Percentiles rank a stretch among this genome's conserved stretches.
These are phyloP conservation scores for Ernsta delagoae DNA, from an alignment of 2,888 invertebrate species.

Conservation along the genomic window DNA sequence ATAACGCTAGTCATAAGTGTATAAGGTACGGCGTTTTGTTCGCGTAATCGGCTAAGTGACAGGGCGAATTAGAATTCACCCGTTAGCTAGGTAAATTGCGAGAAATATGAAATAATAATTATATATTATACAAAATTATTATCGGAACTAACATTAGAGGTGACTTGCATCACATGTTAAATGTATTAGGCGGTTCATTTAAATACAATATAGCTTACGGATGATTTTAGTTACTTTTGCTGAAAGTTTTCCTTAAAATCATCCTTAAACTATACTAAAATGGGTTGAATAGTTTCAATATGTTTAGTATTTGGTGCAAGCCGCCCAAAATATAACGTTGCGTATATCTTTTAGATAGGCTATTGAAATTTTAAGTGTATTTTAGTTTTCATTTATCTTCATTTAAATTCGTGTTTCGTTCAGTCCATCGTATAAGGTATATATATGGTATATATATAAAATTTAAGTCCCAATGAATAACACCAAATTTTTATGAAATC, in stretches of 20 bases:
- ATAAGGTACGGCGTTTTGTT: constrained; percentile 58
- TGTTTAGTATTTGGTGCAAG: too few species aligned
- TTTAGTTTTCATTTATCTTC: constrained; percentile 44
- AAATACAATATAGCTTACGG: too few species aligned
- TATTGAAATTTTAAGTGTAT: constrained; percentile 63
- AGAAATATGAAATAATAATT: constrained; percentile 67
- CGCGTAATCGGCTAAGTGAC: constrained; percentile 51
- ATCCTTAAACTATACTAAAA: too few species aligned
- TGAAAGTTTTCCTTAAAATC: too few species aligned
- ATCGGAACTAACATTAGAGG: constrained; percentile 50
- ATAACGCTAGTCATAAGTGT: constrained; percentile 49
- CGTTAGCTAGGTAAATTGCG: constrained; percentile 74
- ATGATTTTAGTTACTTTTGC: too few species aligned
- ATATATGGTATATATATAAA: constrained; percentile 54
- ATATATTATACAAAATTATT: constrained; percentile 68
- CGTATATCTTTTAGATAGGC: constrained; percentile 73
- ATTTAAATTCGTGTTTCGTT: constrained; percentile 46
- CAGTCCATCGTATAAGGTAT: constrained; percentile 52
- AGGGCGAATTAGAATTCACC: constrained; percentile 29
- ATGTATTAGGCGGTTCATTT: too few species aligned
- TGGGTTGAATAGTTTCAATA: too few species aligned
- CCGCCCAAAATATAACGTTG: constrained; percentile 39
- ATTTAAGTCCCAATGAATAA: constrained; percentile 72
- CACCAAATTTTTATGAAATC: constrained; percentile 65
- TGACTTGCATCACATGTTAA: too few species aligned